Evolutionary conservation across 2,797 vertebrate species (phyloP).

Genomic region (Lithobates pipiens): DNA sequence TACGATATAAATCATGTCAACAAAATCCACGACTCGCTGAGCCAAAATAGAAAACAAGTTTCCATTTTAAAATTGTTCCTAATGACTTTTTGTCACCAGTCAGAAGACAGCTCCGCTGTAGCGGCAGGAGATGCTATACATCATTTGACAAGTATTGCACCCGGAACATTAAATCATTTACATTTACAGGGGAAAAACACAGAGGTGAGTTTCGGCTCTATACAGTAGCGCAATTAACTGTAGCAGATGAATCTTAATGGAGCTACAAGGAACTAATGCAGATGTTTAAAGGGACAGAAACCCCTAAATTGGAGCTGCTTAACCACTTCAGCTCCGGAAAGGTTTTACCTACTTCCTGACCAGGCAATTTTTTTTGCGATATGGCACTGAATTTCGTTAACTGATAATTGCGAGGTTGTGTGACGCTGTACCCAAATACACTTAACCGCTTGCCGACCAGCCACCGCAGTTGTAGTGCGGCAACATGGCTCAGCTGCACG

Average conservation of each 20-base stretch:
- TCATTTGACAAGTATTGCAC: constrained; percentile 58
- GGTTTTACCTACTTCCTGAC: too few relatives aligned
- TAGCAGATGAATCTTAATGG: constrained; percentile 25
- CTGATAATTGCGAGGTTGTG: too few relatives aligned
- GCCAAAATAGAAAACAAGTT: constrained; percentile 64
- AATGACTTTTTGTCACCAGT: constrained; percentile 62
- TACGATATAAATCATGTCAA: constrained; percentile 62
- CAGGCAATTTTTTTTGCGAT: too few relatives aligned
- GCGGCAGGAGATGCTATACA: constrained; percentile 47
- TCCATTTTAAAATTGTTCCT: constrained; percentile 63
- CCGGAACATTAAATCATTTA: constrained; percentile 58
- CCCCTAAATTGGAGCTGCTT: background rate
- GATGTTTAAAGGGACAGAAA: background rate
- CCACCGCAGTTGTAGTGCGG: too few relatives aligned
- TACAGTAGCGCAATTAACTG: constrained; percentile 45
- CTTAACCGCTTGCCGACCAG: too few relatives aligned
- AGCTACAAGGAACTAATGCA: constrained; percentile 13
- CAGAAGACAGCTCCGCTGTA: constrained; percentile 46
- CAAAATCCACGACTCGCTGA: constrained; percentile 52
- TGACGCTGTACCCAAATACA: too few relatives aligned
- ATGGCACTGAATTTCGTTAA: too few relatives aligned
- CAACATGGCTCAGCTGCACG: too few relatives aligned
- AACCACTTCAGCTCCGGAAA: too few relatives aligned
- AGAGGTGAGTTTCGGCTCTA: constrained; percentile 25
- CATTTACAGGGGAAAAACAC: constrained; percentile 48